Evolutionary conservation across 2,888 invertebrate genomes (phyloP), one percentile per base, ranked within the genome.

Genomic region (Chydorus sphaericus): DNA sequence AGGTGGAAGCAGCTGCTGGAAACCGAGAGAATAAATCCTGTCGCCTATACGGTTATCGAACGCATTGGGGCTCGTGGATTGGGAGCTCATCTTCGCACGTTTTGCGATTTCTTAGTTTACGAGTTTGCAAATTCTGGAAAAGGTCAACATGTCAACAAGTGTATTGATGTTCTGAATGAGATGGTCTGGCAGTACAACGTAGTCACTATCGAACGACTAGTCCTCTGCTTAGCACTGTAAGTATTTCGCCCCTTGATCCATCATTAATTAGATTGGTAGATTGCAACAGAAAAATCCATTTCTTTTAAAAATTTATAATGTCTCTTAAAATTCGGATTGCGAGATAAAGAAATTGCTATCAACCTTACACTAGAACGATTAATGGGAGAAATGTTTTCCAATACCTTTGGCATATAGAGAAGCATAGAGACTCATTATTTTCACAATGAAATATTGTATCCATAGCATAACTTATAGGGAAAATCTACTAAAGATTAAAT

Each of bases 111-210:
- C 68, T 73, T 96, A 4, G 89, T 92, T 8, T 87, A 84, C 66
- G 94, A 96, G 70, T 91, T 94, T 66, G 85, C 86, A 1, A 89
- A 85, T 65, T 85, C 86, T 1, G 84, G 85, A 16, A 89, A 86
- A 26, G 88, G 88, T 11, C 84, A 85, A 59, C 87, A 89, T 66
- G 89, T 93, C 51, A 88, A 88, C 70, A 92, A 92, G 73, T 89
- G 89, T 66, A 89, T 93, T 3, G 94, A 94, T 66, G 90, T 92
- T 0, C 85, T 96, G 62, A 93, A 90, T 69, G 89, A 91, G 66
- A 88, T 96, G 80, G 91, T 96, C 60, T 96, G 96, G 94, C 92
- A 93, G 66, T 93, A 90, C 70, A 92, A 94, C 71, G 88, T 96
- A 62, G 86, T 96, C 54, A 90, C 94, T 36, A 87, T 96, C 60